Conservation (phyloP, 1,140 invertebrate genomes). For the Steinernema feltiae region DNA sequence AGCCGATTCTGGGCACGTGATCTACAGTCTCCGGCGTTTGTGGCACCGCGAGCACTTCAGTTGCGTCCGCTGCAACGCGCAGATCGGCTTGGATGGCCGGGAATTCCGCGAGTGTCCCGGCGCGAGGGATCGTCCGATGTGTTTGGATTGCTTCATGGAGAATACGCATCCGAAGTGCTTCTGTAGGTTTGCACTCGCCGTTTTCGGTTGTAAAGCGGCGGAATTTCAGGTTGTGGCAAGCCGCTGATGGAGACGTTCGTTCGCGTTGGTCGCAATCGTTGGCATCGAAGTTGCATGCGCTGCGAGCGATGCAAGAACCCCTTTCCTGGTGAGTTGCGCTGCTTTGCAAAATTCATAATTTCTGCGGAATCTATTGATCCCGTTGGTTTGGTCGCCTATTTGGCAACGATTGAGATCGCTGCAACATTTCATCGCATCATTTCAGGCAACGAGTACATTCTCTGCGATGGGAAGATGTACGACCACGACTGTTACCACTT, state of each 20-base stretch:
- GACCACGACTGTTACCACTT: neutral
- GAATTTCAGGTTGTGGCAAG: neutral
- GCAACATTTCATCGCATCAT: neutral
- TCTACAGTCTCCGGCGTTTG: neutral
- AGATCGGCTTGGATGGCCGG: neutral
- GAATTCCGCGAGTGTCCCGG: constrained; percentile 4
- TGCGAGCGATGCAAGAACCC: neutral
- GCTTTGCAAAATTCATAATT: too few species aligned
- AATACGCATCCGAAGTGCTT: neutral
- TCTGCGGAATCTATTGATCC: too few species aligned
- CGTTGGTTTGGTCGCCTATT: too few species aligned
- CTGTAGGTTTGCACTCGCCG: neutral
- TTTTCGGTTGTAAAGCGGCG: neutral
- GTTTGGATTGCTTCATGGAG: neutral
- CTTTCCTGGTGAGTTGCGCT: neutral
- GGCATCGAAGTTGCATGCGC: neutral
- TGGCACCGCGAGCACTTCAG: constrained; percentile 1
- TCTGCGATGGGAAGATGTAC: neutral
- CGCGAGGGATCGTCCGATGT: neutral
- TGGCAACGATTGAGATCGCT: too few species aligned
- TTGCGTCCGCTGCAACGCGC: neutral
- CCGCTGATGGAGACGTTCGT: neutral
- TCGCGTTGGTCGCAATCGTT: neutral
- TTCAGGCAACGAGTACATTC: neutral
- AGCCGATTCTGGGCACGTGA: neutral